phyloP scores from a whole-genome alignment of 2,797 vertebrate species.

The Sarcoramphus papa region DNA sequence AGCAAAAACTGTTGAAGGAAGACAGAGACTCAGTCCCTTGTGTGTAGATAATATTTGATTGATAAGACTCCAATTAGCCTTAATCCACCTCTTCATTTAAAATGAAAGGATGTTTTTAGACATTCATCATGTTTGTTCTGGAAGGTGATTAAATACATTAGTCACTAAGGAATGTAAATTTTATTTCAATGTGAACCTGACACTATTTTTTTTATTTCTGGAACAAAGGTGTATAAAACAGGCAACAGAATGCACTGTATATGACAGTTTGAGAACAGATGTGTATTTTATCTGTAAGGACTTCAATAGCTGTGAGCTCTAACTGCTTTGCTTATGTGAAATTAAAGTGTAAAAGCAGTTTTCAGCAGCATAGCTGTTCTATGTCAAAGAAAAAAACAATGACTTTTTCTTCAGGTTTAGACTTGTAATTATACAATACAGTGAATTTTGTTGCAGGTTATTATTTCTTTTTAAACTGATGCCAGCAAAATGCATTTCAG shows the following conservation, averaged over 20 bases:
- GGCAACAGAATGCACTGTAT: background rate
- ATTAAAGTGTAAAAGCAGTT: background rate
- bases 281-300: background rate
- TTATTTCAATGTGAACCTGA: background rate
- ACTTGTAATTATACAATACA: background rate
- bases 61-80: slow-evolving; percentile 51
- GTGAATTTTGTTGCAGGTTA: background rate
- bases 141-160: background rate
- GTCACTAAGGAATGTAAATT: background rate
- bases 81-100: slow-evolving; percentile 51
- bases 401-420: background rate
- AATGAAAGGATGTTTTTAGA: slow-evolving; percentile 28
- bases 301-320: background rate
- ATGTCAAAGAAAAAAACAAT: background rate
- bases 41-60: background rate
- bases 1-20: background rate
- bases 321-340: background rate
- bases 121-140: slow-evolving; percentile 5
- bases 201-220: background rate
- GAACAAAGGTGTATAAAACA: background rate
- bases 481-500: background rate
- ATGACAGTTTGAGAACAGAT: background rate
- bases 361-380: background rate
- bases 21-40: background rate
- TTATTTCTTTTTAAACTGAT: background rate